Evolutionary conservation across 2,797 vertebrate genomes (phyloP), one percentile per base, ranked within the genome.

Genomic region (Chaunax sp.): DNA sequence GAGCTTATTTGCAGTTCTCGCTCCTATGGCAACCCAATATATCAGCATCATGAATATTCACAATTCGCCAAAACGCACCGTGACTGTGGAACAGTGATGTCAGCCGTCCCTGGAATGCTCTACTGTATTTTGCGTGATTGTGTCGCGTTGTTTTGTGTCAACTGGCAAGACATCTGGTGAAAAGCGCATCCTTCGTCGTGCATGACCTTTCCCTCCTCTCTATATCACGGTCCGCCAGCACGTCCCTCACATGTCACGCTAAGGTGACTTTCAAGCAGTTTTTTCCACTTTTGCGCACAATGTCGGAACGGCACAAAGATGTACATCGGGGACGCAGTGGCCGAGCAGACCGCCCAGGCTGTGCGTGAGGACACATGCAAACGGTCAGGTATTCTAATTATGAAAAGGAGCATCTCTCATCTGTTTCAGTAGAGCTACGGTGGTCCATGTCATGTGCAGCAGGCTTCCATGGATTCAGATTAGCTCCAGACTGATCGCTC

Each of bases 11-110:
- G 93, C 94, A 83, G 93, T 90, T 92, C 89, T 89, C 91, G 96
- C 96, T 97, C 90, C 96, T 96, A 97, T 97, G 96, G 96, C 96
- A 97, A 97, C 96, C 93, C 95, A 92, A 91, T 94, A 92, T 94
- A 95, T 92, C 93, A 94, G 91, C 94, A 94, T 95, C 94, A 95
- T 96, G 95, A 96, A 97, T 96, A 96, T 96, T 96, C 95, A 95
- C 92, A 92, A 91, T 92, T 86, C 79, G 88, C 92, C 93, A 87
- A 95, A 93, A 87, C 92, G 94, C 95, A 85, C 56, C 81, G 92
- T 92, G 94, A 87, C 91, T 93, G 92, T 93, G 89, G 92, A 93
- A 93, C 92, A 87, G 92, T 95, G 95, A 95, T 96, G 95, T 95
- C 94, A 95, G 92, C 94, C 88, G 75, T 92, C 84, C 49, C 85